A percentile compares a stretch with the other conserved stretches of the same genome.
Evolutionary conservation across 2,113 vertebrate species (phyloP).

Genomic region (Boulengeromyrus knoepffleri): DNA sequence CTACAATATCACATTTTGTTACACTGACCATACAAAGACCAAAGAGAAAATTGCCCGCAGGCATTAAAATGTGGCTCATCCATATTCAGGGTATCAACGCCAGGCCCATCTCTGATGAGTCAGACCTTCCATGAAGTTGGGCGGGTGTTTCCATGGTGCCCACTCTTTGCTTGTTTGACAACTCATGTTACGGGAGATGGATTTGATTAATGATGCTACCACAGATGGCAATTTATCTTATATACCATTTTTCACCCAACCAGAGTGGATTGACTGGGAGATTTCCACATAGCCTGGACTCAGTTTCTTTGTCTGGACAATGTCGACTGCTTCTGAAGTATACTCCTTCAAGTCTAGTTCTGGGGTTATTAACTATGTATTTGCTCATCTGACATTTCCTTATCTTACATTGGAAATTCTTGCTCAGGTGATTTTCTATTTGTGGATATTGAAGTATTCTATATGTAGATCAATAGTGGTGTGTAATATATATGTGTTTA

Average conservation of each 20-base stretch:
- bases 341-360: background rate
- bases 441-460: background rate
- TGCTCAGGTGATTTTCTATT: background rate
- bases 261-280: slow-evolving; percentile 7
- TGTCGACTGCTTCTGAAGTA: background rate
- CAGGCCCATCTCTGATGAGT: background rate
- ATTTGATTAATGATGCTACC: slow-evolving; percentile 11
- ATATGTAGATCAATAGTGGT: background rate
- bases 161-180: background rate
- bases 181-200: background rate
- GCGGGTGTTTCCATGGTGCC: background rate
- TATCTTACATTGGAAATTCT: background rate
- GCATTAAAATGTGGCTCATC: background rate
- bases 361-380: background rate
- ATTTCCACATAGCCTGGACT: background rate
- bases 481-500: background rate
- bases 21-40: background rate
- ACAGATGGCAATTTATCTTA: slow-evolving; percentile 6
- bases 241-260: background rate
- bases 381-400: background rate
- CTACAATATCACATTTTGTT: background rate
- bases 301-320: background rate
- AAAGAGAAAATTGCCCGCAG: background rate
- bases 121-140: background rate
- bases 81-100: background rate